Base-by-base conservation (phyloP, 1,140 invertebrate species). In the Drosophila virilis region DNA sequence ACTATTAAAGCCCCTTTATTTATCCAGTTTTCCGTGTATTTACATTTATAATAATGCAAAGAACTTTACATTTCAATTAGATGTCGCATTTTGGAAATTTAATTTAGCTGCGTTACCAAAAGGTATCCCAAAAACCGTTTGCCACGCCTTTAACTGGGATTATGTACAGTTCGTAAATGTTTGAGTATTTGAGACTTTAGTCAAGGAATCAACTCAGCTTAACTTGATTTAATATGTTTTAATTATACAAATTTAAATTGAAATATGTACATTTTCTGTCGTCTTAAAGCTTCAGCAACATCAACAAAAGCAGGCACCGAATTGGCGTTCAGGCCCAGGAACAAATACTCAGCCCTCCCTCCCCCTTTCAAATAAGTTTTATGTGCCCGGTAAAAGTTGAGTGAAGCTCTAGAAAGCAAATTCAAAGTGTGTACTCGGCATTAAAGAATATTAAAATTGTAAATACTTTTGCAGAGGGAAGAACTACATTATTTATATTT, bases 41-140 rank as follows among this genome's bases (percentile, higher is more conserved):
- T 59, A 59, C 33, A 58, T 67, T 59, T 67, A 12, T 15, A 59
- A 43, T 55, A 59, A 37, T 33, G 38, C 12, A 17, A 43, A 65
- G 43, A 40, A 52, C 40, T 64, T 15, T 32, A 40, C 13, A 42
- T 52, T 65, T 65, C 37, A 71, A 58, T 50, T 32, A 48, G 42
- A 10, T 54, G 61, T 46, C 32, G 8, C 37, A 65, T 55, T 65
- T 48, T 51, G 9, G n/a, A 59, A 67, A 69, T 54, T 45, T 22
- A 52, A 65, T 61, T 48, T 48, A 17, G 13, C 22, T 42, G 38
- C 6, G 13, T 13, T 61, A 48, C 38, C 33, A 9, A 61, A 48
- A 48, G 10, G 32, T 5, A 33, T 1, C 13, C 6, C 15, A 17
- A 28, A 28, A 28, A 5, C 4, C 22, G 22, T 5, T 3, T 28